These are phyloP conservation scores for Schrankia costaestrigalis DNA, from an alignment of 2,888 invertebrate species.

Conservation along the genomic window DNA sequence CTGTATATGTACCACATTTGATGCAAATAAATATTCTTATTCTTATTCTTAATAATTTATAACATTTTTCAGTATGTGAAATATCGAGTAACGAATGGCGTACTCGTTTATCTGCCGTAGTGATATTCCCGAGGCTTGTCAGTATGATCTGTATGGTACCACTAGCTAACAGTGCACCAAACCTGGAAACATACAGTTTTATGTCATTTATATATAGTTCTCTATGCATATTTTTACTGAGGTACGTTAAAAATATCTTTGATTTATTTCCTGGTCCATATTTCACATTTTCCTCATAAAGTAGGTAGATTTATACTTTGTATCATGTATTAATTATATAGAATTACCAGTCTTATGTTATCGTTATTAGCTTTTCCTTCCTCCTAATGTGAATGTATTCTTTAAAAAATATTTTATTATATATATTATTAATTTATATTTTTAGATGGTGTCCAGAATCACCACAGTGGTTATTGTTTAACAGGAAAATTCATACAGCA, in stretches of 20 bases:
- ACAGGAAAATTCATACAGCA: conserved; percentile 54
- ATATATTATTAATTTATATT: conserved; percentile 5
- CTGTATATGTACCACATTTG: too few relatives aligned
- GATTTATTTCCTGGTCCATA: neutral
- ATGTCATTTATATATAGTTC: conserved; percentile 46
- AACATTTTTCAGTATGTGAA: conserved; percentile 55
- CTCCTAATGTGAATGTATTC: too few relatives aligned
- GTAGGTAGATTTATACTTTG: too few relatives aligned
- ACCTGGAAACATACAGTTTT: conserved; percentile 57
- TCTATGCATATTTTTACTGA: conserved; percentile 43
- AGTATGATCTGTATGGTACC: conserved; percentile 50
- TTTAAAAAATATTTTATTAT: neutral
- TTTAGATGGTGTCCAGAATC: conserved; percentile 67
- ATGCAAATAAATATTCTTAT: too few relatives aligned
- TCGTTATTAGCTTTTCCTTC: too few relatives aligned
- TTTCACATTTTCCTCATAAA: too few relatives aligned
- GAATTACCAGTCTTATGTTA: too few relatives aligned
- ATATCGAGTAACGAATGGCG: conserved; percentile 69
- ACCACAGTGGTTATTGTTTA: conserved; percentile 68
- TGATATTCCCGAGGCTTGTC: conserved; percentile 49
- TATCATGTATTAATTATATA: too few relatives aligned
- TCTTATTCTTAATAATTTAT: neutral
- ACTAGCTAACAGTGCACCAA: conserved; percentile 51
- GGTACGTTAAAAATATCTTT: conserved; percentile 39
- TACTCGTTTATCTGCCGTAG: conserved; percentile 47